phyloP scores from a whole-genome alignment of 2,888 invertebrate species.

The Nomada hirtipes region DNA sequence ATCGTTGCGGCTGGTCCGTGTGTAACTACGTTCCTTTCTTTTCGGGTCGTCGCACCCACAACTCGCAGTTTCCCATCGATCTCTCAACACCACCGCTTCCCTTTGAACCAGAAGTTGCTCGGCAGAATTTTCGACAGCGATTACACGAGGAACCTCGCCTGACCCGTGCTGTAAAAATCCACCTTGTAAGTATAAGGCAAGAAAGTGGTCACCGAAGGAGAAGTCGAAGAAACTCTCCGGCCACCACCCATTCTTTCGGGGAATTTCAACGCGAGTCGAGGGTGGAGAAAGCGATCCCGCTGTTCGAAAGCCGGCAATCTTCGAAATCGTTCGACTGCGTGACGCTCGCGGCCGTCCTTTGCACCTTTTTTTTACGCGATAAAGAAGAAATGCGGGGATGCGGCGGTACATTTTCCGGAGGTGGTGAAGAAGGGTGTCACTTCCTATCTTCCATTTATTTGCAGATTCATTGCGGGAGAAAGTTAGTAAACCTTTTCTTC shows the following conservation, averaged over 20 bases:
- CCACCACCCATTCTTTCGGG: constrained; percentile 31
- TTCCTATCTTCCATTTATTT: not conserved
- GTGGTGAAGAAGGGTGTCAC: not conserved
- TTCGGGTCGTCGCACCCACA: constrained; percentile 80
- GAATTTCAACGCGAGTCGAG: constrained; percentile 57
- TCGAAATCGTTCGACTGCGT: constrained; percentile 44
- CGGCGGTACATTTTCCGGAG: not conserved
- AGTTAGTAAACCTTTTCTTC: too few species aligned
- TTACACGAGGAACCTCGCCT: constrained; percentile 60
- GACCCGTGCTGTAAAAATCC: constrained; percentile 67
- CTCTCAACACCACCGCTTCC: constrained; percentile 56
- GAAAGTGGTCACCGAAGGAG: constrained; percentile 42
- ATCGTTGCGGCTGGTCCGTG: constrained; percentile 47
- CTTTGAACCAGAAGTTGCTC: constrained; percentile 31
- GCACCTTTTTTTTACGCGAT: constrained; percentile 48
- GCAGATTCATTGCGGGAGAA: too few species aligned
- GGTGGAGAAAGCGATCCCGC: constrained; percentile 23
- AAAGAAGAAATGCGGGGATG: not conserved
- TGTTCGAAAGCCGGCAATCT: constrained; percentile 40
- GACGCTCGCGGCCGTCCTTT: constrained; percentile 56
- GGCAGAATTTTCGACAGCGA: constrained; percentile 62
- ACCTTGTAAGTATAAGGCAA: constrained; percentile 56
- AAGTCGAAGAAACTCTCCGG: constrained; percentile 47
- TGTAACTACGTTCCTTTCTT: constrained; percentile 34
- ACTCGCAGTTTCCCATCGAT: constrained; percentile 82